Evolutionary conservation across 2,888 invertebrate species (phyloP), one percentile per base, ranked within the genome.

Genomic region (Prosopocoilus inquinatus): DNA sequence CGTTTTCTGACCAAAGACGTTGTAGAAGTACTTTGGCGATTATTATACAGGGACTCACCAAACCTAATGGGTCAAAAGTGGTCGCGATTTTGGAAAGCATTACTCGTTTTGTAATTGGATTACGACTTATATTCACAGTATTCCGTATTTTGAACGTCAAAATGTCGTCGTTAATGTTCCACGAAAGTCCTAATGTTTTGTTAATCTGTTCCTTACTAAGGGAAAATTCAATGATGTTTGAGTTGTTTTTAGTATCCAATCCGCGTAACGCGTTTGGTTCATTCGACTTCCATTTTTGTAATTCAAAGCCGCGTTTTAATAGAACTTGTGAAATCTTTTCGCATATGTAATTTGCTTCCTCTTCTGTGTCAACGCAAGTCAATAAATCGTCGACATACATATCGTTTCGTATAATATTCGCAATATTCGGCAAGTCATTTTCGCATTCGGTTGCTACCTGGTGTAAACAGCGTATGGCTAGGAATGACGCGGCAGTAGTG

Each of bases 331-430:
- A 41, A n/a, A 32, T 44, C 32, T 50, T 12, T 32, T 32, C 9
- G 11, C 16, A 15, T 3, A 43, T 34, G 9, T 46, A n/a, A 3
- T 9, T 44, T 9, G 45, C 45, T 9, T 45, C 34, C 5, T 51
- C 51, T 8, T 15, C 13, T 5, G 46, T 33, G 12, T 46, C 28
- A 5, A 35, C 35, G 20, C 61, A 58, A 12, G 60, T 60, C 13
- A 61, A 28, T 8, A 63, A 16, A 55, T 63, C 63, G 47, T 63
- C 59, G 4, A 64, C 58, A 46, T 61, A 61, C 38, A 63, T 56
- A 49, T 63, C 58, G n/a, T 57, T 12, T 15, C 33, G 32, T 20
- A 58, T 47, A 11, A 15, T 41, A 11, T 47, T 13, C 11, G 49
- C 45, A 11, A 61, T 63, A 4, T 52, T 9, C 7, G 66, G 66